Conservation (phyloP, 2,797 vertebrate genomes). For the Acipenser oxyrinchus region DNA sequence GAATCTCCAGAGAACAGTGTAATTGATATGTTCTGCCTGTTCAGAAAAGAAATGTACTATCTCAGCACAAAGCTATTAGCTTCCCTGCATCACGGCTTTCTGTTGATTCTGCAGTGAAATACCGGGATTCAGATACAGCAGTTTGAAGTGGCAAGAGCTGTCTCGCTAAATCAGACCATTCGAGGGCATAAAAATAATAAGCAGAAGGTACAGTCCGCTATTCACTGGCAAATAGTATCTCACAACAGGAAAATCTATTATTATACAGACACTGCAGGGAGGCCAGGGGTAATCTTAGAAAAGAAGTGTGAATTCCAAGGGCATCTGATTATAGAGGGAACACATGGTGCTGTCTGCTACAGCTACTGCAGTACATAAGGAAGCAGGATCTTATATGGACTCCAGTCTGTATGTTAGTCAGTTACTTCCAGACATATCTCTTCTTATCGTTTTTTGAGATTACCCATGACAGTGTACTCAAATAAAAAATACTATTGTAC, state of each 20-base stretch:
- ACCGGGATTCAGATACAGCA: too few relatives aligned
- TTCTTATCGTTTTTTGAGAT: too few relatives aligned
- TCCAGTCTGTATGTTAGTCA: neutral
- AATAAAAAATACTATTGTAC: too few relatives aligned
- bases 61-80: constrained; percentile 40
- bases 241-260: neutral
- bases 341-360: neutral
- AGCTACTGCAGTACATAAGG: neutral
- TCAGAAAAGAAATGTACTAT: constrained; percentile 38
- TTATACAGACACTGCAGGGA: neutral
- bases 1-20: constrained; percentile 30
- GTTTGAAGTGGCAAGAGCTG: too few relatives aligned
- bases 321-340: neutral
- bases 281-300: neutral
- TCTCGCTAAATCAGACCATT: too few relatives aligned
- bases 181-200: too few relatives aligned
- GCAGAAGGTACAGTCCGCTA: too few relatives aligned
- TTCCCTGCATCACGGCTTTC: constrained; percentile 29
- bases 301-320: neutral
- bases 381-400: neutral
- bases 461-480: too few relatives aligned
- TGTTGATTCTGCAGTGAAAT: neutral
- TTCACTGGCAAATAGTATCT: too few relatives aligned
- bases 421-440: too few relatives aligned
- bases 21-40: constrained; percentile 38